Percentiles rank a stretch among this genome's conserved stretches.
Conservation (phyloP, 2,888 invertebrate species). For the Lysandra bellargus region DNA sequence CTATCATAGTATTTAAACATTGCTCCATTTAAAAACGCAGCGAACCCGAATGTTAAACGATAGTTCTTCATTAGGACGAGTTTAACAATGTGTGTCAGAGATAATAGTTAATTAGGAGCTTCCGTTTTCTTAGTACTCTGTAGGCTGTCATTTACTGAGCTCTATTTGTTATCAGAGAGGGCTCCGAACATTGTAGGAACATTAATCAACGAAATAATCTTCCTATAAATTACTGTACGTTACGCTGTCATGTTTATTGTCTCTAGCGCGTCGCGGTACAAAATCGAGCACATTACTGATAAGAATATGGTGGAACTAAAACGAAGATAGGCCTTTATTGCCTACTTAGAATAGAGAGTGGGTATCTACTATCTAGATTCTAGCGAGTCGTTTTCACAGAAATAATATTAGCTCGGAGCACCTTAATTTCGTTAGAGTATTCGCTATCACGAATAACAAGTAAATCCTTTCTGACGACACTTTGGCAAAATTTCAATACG, state of each 20-base stretch:
- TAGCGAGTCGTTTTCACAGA: not conserved
- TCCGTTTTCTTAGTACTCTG: constrained; percentile 16
- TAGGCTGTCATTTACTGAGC: not conserved
- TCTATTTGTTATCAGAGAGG: not conserved
- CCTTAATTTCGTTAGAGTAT: not conserved
- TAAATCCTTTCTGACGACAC: not conserved
- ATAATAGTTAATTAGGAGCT: not conserved
- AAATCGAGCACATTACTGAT: constrained; percentile 11
- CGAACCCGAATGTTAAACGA: not conserved
- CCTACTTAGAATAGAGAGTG: constrained; percentile 1
- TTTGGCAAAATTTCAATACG: constrained; percentile 8
- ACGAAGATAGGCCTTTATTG: constrained; percentile 14
- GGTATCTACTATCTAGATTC: not conserved
- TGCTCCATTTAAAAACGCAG: not conserved
- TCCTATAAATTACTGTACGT: not conserved
- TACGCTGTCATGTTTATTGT: not conserved
- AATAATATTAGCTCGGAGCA: not conserved
- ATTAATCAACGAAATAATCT: not conserved
- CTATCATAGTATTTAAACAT: not conserved
- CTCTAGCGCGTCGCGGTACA: not conserved
- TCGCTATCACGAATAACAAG: not conserved
- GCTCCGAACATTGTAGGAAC: constrained; percentile 1
- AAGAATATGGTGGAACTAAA: not conserved
- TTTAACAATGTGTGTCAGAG: constrained; percentile 15
- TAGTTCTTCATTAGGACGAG: not conserved